phyloP scores from a whole-genome alignment of 2,888 invertebrate genomes.

The Pammene fasciana region DNA sequence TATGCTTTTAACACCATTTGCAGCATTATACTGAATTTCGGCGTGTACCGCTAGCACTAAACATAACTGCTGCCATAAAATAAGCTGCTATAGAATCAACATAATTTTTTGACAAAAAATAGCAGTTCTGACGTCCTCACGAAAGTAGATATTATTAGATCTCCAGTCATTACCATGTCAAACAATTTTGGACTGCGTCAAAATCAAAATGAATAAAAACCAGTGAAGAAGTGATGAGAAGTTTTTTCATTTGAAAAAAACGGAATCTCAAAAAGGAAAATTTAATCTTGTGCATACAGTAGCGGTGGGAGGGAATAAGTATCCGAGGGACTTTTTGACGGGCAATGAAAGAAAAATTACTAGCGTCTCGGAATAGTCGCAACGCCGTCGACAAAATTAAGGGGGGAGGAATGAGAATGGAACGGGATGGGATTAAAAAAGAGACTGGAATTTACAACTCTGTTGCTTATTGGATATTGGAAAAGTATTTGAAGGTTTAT shows the following conservation, averaged over 20 bases:
- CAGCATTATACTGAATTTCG: too few relatives aligned
- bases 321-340: conserved; percentile 55
- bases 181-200: too few relatives aligned
- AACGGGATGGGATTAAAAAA: conserved; percentile 14
- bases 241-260: neutral
- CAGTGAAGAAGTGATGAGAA: neutral
- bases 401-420: conserved; percentile 24
- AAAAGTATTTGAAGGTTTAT: neutral
- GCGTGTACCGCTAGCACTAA: too few relatives aligned
- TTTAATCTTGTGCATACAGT: conserved; percentile 45
- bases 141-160: too few relatives aligned
- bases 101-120: too few relatives aligned
- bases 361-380: conserved; percentile 56
- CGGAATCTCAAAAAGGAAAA: conserved; percentile 36
- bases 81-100: too few relatives aligned
- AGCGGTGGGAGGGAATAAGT: conserved; percentile 43
- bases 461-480: neutral
- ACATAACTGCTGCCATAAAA: too few relatives aligned
- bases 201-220: too few relatives aligned
- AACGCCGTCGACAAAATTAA: conserved; percentile 38
- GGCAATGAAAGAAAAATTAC: conserved; percentile 71
- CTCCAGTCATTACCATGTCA: too few relatives aligned
- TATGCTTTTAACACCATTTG: too few relatives aligned
- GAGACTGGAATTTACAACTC: neutral
- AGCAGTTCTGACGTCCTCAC: too few relatives aligned